A percentile compares a stretch with the other conserved stretches of the same genome.
Evolutionary conservation across 2,888 invertebrate species (phyloP).

Genomic region (Epinotia bilunana): DNA sequence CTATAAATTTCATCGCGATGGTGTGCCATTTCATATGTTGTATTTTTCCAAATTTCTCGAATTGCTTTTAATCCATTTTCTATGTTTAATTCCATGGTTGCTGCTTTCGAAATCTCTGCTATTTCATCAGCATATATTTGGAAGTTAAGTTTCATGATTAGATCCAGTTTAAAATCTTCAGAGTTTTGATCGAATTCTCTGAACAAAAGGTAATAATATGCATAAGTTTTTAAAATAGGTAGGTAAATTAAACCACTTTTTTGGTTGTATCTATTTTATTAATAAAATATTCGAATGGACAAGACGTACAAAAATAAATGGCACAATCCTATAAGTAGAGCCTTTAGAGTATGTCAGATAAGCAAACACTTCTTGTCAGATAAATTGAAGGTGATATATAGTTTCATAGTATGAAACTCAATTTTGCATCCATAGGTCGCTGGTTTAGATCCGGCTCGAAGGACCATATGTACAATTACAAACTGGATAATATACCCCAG

Average conservation of each 20-base stretch:
- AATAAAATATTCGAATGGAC: too few relatives aligned
- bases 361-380: background rate
- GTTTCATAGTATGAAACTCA: background rate
- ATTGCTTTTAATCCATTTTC: constrained; percentile 92
- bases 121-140: constrained; percentile 93
- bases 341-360: background rate
- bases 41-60: constrained; percentile 88
- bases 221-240: background rate
- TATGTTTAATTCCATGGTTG: constrained; percentile 94
- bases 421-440: background rate
- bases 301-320: background rate
- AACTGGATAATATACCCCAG: too few relatives aligned
- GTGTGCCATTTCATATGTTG: constrained; percentile 88
- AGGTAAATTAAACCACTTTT: background rate
- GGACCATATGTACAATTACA: too few relatives aligned
- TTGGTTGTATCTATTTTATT: background rate
- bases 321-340: background rate
- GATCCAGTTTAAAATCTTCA: constrained; percentile 91
- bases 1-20: constrained; percentile 88
- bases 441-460: too few relatives aligned
- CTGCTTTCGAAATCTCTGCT: constrained; percentile 93
- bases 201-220: constrained; percentile 36
- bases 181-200: constrained; percentile 92
- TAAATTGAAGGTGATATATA: background rate
- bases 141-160: constrained; percentile 91